Conservation (phyloP, 2,797 vertebrate genomes). For the Podarcis siculus region DNA sequence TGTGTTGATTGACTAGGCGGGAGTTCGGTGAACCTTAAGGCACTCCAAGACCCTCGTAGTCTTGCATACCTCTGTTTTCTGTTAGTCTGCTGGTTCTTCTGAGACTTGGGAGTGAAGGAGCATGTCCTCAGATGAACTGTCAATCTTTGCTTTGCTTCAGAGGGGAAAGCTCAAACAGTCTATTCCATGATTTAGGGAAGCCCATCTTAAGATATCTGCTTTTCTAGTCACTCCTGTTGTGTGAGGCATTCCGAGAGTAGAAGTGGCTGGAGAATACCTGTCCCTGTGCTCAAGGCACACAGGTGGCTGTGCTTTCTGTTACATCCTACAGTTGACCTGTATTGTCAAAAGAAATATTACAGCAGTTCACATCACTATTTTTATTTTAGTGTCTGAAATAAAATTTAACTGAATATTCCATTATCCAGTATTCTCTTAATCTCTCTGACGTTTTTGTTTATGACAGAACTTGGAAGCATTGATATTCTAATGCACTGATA, state of each 20-base stretch:
- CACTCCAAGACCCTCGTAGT: not conserved
- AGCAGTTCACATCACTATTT: not conserved
- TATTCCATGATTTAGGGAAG: not conserved
- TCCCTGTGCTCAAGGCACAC: not conserved
- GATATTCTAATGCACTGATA: constrained; percentile 9
- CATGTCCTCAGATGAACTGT: not conserved
- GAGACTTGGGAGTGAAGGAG: not conserved
- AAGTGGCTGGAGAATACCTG: not conserved
- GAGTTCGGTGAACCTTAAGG: not conserved
- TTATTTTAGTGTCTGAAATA: constrained; percentile 24
- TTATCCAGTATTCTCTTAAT: constrained; percentile 27
- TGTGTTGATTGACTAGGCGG: constrained; percentile 1
- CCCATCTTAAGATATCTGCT: not conserved
- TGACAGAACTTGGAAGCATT: constrained; percentile 25
- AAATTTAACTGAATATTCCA: constrained; percentile 6
- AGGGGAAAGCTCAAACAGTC: not conserved
- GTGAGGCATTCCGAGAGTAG: not conserved
- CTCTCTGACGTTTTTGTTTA: constrained; percentile 50
- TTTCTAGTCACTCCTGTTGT: not conserved
- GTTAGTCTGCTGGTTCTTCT: not conserved
- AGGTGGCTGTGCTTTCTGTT: not conserved
- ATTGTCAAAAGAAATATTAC: not conserved
- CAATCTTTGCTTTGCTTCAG: not conserved
- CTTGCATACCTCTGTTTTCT: not conserved
- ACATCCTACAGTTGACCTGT: not conserved